Conservation (phyloP, 2,113 vertebrate genomes). For the Zosterops borbonicus region DNA sequence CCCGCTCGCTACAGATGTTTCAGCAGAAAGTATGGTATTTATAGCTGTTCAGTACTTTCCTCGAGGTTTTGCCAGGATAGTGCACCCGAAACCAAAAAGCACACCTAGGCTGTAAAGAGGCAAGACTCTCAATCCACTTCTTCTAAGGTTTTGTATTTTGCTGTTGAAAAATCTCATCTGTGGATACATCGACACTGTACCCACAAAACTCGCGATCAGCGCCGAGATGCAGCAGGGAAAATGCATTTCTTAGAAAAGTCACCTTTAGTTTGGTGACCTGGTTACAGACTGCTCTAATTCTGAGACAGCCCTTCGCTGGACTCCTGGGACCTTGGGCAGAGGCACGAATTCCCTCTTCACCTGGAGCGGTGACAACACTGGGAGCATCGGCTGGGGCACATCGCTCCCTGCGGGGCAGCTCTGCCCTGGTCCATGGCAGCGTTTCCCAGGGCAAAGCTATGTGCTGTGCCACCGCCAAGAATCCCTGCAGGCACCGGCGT, state of each 20-base stretch:
- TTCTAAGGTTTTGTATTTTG: neutral
- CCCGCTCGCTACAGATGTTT: fast-evolving
- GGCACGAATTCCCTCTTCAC: neutral
- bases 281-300: neutral
- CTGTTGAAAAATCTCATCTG: neutral
- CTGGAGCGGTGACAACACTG: neutral
- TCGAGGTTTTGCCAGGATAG: neutral
- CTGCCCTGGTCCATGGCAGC: neutral
- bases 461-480: neutral
- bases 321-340: neutral
- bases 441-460: neutral
- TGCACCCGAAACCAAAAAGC: neutral
- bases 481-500: neutral
- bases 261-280: neutral
- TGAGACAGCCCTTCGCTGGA: neutral
- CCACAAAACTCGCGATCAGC: fast-evolving
- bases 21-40: neutral
- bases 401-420: neutral
- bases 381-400: fast-evolving
- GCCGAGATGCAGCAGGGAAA: neutral
- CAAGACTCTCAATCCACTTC: neutral
- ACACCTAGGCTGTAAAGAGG: neutral
- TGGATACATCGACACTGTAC: neutral
- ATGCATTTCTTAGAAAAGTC: neutral
- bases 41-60: neutral